phyloP scores from a whole-genome alignment of 2,888 invertebrate genomes.

The Mechanitis messenoides region DNA sequence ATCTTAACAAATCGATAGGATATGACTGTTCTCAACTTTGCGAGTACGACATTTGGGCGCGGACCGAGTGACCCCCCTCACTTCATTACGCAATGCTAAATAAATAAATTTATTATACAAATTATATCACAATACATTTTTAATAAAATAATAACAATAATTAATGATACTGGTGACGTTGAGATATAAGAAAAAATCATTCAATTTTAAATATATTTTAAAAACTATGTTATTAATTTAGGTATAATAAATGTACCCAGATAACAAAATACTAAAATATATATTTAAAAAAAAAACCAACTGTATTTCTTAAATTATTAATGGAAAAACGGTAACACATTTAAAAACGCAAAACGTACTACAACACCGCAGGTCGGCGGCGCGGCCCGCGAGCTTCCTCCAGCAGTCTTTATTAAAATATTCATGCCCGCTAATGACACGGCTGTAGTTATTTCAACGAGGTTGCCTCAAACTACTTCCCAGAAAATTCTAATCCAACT shows the following conservation, averaged over 20 bases:
- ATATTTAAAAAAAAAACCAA: no score
- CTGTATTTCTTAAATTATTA: no score
- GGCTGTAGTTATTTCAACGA: slow-evolving; percentile 29
- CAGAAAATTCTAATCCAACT: no score
- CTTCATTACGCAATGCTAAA: slow-evolving; percentile 54
- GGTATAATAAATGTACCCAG: no score
- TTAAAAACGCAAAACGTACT: neutral
- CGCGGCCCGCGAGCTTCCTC: slow-evolving; percentile 55
- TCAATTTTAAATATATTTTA: no score
- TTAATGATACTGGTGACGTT: no score
- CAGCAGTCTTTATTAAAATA: slow-evolving; percentile 54
- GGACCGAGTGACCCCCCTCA: slow-evolving; percentile 63
- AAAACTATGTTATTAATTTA: no score
- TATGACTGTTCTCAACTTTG: slow-evolving; percentile 77
- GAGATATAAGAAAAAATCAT: no score
- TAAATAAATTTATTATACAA: slow-evolving; percentile 37
- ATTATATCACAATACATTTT: neutral
- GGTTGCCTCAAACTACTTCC: slow-evolving; percentile 17
- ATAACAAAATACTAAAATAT: no score
- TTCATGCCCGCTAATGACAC: slow-evolving; percentile 72
- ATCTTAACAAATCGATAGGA: slow-evolving; percentile 79
- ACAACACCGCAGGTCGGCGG: slow-evolving; percentile 36
- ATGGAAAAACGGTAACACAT: no score
- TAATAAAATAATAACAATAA: neutral
- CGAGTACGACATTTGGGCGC: slow-evolving; percentile 73